phyloP scores from a whole-genome alignment of 1,140 invertebrate genomes.

The Drosophila arawakana region DNA sequence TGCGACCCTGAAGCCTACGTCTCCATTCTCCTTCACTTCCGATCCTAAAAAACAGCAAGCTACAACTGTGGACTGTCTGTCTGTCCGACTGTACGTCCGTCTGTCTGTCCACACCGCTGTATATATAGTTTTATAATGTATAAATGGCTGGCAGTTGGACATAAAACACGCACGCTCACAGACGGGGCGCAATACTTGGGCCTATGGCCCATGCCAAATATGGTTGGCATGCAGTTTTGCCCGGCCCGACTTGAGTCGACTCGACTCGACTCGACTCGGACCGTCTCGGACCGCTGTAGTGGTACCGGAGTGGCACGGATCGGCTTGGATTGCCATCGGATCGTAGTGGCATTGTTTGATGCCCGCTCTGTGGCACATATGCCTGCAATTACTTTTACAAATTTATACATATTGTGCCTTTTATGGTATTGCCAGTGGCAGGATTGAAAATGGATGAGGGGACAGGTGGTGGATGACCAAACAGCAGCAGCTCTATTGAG shows the following conservation, averaged over 20 bases:
- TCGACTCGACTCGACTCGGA: background rate
- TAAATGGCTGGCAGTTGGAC: slow-evolving; percentile 82
- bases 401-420: slow-evolving; percentile 84
- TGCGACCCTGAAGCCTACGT: slow-evolving; percentile 41
- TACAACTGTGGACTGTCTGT: slow-evolving; percentile 25
- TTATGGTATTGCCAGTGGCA: slow-evolving; percentile 76
- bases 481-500: slow-evolving; percentile 48
- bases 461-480: background rate
- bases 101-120: slow-evolving; percentile 20
- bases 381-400: slow-evolving; percentile 84
- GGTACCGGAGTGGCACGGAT: slow-evolving; percentile 1
- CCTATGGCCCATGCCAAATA: slow-evolving; percentile 67
- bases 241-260: background rate
- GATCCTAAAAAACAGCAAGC: background rate
- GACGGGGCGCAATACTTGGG: slow-evolving; percentile 52
- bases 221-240: slow-evolving; percentile 54
- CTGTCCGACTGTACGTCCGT: slow-evolving; percentile 16
- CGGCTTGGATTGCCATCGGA: background rate
- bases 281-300: background rate
- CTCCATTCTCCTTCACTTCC: slow-evolving; percentile 18
- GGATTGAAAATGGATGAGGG: slow-evolving; percentile 18
- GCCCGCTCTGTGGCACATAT: slow-evolving; percentile 61
- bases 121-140: slow-evolving; percentile 81
- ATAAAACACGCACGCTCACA: slow-evolving; percentile 74
- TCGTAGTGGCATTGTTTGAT: slow-evolving; percentile 56